Percentiles rank a stretch among this genome's conserved stretches.
Conservation (phyloP, 2,888 invertebrate genomes). For the Ophion costatus region DNA sequence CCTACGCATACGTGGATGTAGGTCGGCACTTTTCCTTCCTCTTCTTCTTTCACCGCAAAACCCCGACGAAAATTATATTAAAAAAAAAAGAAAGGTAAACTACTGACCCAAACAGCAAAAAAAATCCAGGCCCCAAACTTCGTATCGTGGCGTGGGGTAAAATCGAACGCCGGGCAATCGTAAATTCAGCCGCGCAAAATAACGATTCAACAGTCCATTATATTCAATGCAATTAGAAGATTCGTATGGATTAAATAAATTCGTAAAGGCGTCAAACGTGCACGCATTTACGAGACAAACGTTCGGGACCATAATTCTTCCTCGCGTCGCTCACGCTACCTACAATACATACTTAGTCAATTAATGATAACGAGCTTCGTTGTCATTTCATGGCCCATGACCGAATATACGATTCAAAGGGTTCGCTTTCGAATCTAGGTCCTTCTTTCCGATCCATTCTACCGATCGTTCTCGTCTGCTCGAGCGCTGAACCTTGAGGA, state of each 20-base stretch:
- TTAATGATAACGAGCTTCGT: constrained; percentile 55
- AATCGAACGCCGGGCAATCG: neutral
- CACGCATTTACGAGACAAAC: constrained; percentile 55
- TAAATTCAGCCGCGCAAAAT: neutral
- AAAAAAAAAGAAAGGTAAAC: neutral
- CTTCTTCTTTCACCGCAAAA: neutral
- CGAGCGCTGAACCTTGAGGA: neutral
- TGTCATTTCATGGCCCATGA: constrained; percentile 47
- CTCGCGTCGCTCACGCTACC: constrained; percentile 68
- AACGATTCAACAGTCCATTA: neutral
- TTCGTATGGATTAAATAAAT: constrained; percentile 19
- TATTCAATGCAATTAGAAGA: constrained; percentile 5
- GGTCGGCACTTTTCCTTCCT: constrained; percentile 42
- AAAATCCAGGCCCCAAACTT: neutral
- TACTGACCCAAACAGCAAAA: neutral
- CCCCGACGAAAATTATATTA: no score
- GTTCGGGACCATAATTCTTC: constrained; percentile 68
- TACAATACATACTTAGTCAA: constrained; percentile 63
- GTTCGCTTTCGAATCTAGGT: neutral
- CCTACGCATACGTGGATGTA: constrained; percentile 36
- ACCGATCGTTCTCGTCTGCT: neutral
- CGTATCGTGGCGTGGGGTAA: neutral
- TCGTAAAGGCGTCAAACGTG: constrained; percentile 28
- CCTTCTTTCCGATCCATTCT: neutral
- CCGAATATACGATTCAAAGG: constrained; percentile 8